Conservation (phyloP, 1,140 invertebrate species). For the Drosophila ohnishii region DNA sequence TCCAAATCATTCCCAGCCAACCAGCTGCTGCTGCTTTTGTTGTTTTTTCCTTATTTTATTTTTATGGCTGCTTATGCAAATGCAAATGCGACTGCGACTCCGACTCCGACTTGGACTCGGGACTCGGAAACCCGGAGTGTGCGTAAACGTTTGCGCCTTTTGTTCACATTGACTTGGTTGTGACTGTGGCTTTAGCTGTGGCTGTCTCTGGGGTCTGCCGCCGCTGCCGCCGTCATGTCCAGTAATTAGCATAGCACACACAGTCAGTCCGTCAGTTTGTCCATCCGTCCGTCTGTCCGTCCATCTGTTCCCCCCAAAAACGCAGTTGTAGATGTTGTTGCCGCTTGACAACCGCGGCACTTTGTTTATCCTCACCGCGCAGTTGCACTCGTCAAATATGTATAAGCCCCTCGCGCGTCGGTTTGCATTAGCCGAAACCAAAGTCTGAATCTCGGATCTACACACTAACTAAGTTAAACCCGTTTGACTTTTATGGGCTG, state of each 20-base stretch:
- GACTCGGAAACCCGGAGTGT: conserved; percentile 52
- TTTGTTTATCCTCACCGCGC: conserved; percentile 63
- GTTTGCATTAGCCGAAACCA: conserved; percentile 39
- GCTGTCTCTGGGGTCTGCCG: conserved; percentile 33
- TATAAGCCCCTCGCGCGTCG: conserved; percentile 19
- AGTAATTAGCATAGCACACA: conserved; percentile 77
- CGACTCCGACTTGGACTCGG: conserved; percentile 24
- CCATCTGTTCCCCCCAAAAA: conserved; percentile 2
- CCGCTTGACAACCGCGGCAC: conserved; percentile 65
- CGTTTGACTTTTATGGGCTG: conserved; percentile 45
- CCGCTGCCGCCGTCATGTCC: conserved; percentile 67
- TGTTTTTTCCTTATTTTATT: conserved; percentile 40
- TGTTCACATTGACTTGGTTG: conserved; percentile 37
- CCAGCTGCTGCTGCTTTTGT: conserved; percentile 25
- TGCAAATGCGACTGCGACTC: conserved; percentile 65
- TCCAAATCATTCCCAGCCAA: conserved; percentile 8
- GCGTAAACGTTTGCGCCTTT: conserved; percentile 69
- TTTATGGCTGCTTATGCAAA: conserved; percentile 78
- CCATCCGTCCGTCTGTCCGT: too few species aligned
- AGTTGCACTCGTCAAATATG: conserved; percentile 58
- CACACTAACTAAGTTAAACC: conserved; percentile 44
- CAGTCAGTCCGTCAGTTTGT: conserved; percentile 19
- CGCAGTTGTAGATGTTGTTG: conserved; percentile 25
- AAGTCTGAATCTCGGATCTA: conserved; percentile 42
- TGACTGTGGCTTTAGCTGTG: conserved; percentile 6